Percentiles rank a stretch among this genome's conserved stretches.
These are phyloP conservation scores for Mamestra configurata DNA, from an alignment of 1,140 invertebrate species.

Conservation along the genomic window DNA sequence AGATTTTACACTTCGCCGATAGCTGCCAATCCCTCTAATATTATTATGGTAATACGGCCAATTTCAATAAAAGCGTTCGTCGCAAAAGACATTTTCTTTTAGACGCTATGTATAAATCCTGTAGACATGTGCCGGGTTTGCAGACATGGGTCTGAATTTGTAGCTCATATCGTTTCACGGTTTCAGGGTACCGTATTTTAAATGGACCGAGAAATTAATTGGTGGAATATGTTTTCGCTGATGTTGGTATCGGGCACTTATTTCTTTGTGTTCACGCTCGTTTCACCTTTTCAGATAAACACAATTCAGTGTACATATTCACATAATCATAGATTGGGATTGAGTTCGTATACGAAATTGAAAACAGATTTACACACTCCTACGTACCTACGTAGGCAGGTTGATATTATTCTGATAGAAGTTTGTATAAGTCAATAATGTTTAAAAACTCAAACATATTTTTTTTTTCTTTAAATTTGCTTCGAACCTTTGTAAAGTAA, in stretches of 20 bases:
- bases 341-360: neutral
- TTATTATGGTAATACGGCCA: constrained; percentile 85
- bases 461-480: too few species aligned
- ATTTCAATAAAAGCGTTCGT: constrained; percentile 85
- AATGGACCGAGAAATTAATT: constrained; percentile 52
- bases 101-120: constrained; percentile 78
- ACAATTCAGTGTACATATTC: neutral
- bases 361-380: neutral
- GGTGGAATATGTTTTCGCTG: constrained; percentile 30
- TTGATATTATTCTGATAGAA: neutral
- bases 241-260: constrained; percentile 19
- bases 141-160: constrained; percentile 79
- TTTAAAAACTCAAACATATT: too few species aligned
- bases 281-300: neutral
- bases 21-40: constrained; percentile 85
- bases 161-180: constrained; percentile 78
- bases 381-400: too few species aligned
- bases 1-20: constrained; percentile 83
- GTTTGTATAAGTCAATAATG: neutral
- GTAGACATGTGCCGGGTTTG: constrained; percentile 76
- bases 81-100: constrained; percentile 78
- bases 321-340: neutral
- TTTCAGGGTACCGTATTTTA: constrained; percentile 57
- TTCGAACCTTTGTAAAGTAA: too few species aligned
- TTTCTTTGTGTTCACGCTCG: constrained; percentile 26